Conservation (phyloP, 2,113 vertebrate species). For the Mustela lutreola region DNA sequence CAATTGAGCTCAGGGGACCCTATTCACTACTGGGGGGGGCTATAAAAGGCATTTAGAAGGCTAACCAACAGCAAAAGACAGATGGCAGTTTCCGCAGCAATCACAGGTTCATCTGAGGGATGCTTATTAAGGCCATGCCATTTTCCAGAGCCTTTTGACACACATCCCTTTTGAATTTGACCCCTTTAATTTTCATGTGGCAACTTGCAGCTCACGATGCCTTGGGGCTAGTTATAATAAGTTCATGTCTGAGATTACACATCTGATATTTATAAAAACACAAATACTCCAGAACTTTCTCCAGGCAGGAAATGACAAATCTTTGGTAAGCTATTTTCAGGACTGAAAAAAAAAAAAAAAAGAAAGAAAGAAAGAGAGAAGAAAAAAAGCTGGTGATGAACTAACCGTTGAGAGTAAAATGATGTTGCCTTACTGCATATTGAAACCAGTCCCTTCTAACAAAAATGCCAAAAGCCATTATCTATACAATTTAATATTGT, state of each 20-base stretch:
- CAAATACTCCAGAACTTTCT: slow-evolving; percentile 75
- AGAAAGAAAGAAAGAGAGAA: not conserved
- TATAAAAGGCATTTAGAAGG: slow-evolving; percentile 74
- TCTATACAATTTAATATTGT: slow-evolving; percentile 73
- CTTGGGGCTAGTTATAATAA: slow-evolving; percentile 80
- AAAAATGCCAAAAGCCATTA: slow-evolving; percentile 77
- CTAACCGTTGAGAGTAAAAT: slow-evolving; percentile 76
- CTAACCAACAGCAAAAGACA: slow-evolving; percentile 70
- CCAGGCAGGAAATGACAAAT: slow-evolving; percentile 76
- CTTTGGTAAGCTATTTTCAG: slow-evolving; percentile 82
- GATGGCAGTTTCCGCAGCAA: slow-evolving; percentile 56
- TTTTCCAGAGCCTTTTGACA: slow-evolving; percentile 64
- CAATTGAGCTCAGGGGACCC: slow-evolving; percentile 76
- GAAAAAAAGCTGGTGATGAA: slow-evolving; percentile 76
- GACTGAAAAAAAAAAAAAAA: slow-evolving; percentile 62
- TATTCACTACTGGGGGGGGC: slow-evolving; percentile 66
- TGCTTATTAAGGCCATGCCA: slow-evolving; percentile 54
- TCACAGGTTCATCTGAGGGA: slow-evolving; percentile 65
- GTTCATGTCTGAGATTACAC: slow-evolving; percentile 74
- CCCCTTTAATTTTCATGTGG: slow-evolving; percentile 75
- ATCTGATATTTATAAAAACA: slow-evolving; percentile 77
- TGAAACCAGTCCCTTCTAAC: slow-evolving; percentile 72
- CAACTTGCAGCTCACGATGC: slow-evolving; percentile 68
- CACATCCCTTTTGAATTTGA: slow-evolving; percentile 71
- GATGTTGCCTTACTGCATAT: slow-evolving; percentile 66